Base-by-base conservation (phyloP, 2,797 vertebrate species). In the Coranthus polyacanthus region DNA sequence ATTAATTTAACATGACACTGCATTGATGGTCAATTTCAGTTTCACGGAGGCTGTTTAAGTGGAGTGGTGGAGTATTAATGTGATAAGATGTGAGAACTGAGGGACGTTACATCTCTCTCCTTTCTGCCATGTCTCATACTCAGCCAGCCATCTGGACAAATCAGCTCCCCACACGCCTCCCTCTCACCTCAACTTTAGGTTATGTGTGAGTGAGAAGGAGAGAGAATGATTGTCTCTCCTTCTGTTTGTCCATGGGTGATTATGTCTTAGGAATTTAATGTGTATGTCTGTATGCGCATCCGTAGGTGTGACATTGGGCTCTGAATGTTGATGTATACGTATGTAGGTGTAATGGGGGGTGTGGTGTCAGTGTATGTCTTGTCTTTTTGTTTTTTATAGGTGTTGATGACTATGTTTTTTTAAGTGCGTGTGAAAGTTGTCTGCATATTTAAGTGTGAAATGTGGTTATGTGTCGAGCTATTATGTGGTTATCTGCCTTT, bases 121-220 rank as follows among this genome's bases (percentile, higher is more conserved):
- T 85, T 92, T 94, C 95, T 95, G 94, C 94, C 94, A 94, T 95
- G 96, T 95, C 95, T 95, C 85, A 95, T 95, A 92, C 93, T 89
- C 94, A 92, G 95, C 93, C 90, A 96, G 92, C 94, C 95, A 95
- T 95, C 94, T 95, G 93, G 92, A 93, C 95, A 93, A 84, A 95
- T 93, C 92, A 90, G 78, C 89, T 94, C 94, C 80, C 82, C 88
- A 90, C 93, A 91, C 92, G 89, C 88, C 94, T 93, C 94, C 83
- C 92, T 92, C 93, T 95, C 92, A 93, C 93, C 94, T 94, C 90
- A 89, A 93, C 92, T 93, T 90, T 90, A 83, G 87, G 79, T 87
- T 91, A 82, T 88, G 90, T 62, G 79, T 47, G 72, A 56, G 76
- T 62, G 84, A 58, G 72, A 59, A 57, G 41, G 67, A 73, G 69